A percentile compares a stretch with the other conserved stretches of the same genome.
phyloP scores from a whole-genome alignment of 2,888 invertebrate species.

The Leptinotarsa haldemani region DNA sequence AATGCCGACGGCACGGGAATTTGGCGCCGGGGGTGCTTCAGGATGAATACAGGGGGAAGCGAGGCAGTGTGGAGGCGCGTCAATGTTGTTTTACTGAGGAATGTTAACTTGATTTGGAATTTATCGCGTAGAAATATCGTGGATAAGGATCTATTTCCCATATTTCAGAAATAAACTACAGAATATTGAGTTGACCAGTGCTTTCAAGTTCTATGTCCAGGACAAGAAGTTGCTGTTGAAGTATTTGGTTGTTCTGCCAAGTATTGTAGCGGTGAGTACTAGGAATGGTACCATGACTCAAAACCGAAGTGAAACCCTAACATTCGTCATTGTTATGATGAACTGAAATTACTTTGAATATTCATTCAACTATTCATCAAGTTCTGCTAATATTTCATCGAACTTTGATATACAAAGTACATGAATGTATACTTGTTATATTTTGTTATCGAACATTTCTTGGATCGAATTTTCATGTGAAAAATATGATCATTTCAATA shows the following conservation, averaged over 20 bases:
- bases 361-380: too few species aligned
- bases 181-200: not conserved
- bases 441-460: too few species aligned
- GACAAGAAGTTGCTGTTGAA: not conserved
- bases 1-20: conserved; percentile 17
- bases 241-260: not conserved
- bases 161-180: not conserved
- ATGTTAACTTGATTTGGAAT: not conserved
- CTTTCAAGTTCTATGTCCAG: not conserved
- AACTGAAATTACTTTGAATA: too few species aligned
- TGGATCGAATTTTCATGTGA: too few species aligned
- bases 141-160: not conserved
- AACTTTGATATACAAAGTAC: too few species aligned
- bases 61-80: not conserved
- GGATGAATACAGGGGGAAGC: not conserved
- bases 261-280: not conserved
- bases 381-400: too few species aligned
- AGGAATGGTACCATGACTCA: not conserved
- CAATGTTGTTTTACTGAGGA: not conserved
- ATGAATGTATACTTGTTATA: too few species aligned
- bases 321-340: too few species aligned
- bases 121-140: not conserved
- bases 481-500: too few species aligned
- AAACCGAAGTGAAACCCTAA: too few species aligned
- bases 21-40: conserved; percentile 8